phyloP scores from a whole-genome alignment of 2,888 invertebrate species.

The Drosophila mercatorum region DNA sequence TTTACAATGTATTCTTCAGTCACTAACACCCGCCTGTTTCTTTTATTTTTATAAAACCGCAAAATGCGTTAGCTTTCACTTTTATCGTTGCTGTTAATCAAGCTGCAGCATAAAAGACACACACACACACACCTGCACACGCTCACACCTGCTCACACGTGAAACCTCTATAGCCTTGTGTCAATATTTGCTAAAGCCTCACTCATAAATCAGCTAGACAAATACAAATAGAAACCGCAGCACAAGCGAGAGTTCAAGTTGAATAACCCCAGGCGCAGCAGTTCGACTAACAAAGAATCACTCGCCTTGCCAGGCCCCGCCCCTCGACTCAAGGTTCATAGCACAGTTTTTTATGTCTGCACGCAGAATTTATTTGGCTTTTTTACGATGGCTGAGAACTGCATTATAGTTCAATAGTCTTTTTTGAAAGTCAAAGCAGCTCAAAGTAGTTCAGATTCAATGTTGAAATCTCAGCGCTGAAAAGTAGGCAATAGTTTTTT shows the following conservation, averaged over 20 bases:
- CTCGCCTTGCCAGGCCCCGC: too few species aligned
- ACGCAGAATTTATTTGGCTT: slow-evolving; percentile 54
- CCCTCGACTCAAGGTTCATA: background rate
- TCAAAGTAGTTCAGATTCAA: background rate
- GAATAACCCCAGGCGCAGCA: slow-evolving; percentile 44
- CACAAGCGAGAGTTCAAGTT: slow-evolving; percentile 52
- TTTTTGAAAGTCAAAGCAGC: background rate
- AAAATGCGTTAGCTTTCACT: slow-evolving; percentile 32
- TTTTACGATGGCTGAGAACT: slow-evolving; percentile 6
- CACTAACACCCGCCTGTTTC: background rate
- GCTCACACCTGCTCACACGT: slow-evolving; percentile 4
- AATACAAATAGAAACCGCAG: slow-evolving; percentile 47
- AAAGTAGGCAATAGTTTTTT: slow-evolving; percentile 2
- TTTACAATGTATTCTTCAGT: background rate
- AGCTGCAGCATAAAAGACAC: slow-evolving; percentile 56
- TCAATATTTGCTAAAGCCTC: slow-evolving; percentile 64
- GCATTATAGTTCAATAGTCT: background rate
- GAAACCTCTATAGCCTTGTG: slow-evolving; percentile 42
- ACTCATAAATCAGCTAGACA: slow-evolving; percentile 75
- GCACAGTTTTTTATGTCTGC: slow-evolving; percentile 36
- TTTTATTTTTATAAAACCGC: slow-evolving; percentile 11
- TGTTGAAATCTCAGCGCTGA: background rate
- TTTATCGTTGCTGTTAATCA: slow-evolving; percentile 57
- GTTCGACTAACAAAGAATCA: slow-evolving; percentile 11
- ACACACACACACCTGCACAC: background rate